Conservation (phyloP, 2,113 vertebrate species). For the Lucifuga dentata region DNA sequence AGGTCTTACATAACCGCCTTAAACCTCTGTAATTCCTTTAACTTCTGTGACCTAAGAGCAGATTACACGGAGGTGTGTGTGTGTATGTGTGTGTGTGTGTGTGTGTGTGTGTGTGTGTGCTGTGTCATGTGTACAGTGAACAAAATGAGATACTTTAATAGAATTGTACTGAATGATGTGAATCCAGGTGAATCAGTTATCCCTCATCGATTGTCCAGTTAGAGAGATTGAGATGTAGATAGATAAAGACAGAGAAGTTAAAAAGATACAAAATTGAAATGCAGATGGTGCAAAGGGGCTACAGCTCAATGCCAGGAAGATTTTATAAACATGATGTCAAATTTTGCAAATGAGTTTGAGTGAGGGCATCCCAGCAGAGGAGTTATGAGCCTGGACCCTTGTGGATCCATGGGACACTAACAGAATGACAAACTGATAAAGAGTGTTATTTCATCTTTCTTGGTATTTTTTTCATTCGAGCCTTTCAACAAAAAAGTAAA, state of each 20-base stretch:
- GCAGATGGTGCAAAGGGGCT: background rate
- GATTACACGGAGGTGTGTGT: slow-evolving; percentile 37
- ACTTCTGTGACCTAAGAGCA: slow-evolving; percentile 52
- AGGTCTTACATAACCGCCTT: slow-evolving; percentile 59
- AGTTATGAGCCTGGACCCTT: background rate
- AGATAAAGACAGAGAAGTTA: too few species aligned
- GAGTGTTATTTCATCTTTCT: too few species aligned
- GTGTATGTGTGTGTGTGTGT: background rate
- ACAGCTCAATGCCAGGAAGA: background rate
- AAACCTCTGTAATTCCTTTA: slow-evolving; percentile 58
- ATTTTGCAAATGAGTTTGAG: background rate
- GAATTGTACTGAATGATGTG: too few species aligned
- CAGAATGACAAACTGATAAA: too few species aligned
- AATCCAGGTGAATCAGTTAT: too few species aligned
- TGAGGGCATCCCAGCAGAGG: background rate
- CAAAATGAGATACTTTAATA: too few species aligned
- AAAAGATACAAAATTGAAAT: background rate
- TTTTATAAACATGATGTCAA: background rate
- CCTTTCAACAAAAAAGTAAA: too few species aligned
- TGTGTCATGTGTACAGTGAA: background rate
- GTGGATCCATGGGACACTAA: too few species aligned
- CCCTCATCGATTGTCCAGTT: too few species aligned
- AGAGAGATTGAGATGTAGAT: background rate
- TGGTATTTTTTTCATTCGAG: too few species aligned
- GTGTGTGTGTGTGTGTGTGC: slow-evolving; percentile 1